Conservation (phyloP, 1,140 invertebrate species). For the Ceratitis capitata region DNA sequence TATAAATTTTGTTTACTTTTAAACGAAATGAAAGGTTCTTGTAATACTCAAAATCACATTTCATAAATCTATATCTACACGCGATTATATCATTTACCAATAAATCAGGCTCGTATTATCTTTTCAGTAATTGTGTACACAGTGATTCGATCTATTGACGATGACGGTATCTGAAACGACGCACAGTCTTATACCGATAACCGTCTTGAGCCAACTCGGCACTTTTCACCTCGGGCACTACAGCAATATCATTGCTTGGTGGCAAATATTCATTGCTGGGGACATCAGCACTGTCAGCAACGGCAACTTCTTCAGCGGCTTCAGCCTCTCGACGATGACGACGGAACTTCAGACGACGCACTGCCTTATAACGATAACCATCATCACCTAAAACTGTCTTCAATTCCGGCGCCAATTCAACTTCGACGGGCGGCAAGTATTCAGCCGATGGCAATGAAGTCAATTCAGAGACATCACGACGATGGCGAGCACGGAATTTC, state of each 20-base stretch:
- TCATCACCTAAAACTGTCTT: slow-evolving; percentile 55
- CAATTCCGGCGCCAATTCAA: slow-evolving; percentile 56
- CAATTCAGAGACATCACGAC: slow-evolving; percentile 57
- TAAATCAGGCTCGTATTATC: too few species aligned
- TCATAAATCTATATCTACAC: not conserved
- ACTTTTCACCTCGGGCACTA: slow-evolving; percentile 47
- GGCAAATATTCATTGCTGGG: slow-evolving; percentile 56
- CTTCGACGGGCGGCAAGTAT: slow-evolving; percentile 58
- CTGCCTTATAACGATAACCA: slow-evolving; percentile 60
- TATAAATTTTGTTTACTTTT: too few species aligned
- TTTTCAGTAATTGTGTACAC: not conserved
- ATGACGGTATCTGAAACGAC: slow-evolving; percentile 57
- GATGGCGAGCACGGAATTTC: slow-evolving; percentile 58
- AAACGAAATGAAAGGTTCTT: too few species aligned
- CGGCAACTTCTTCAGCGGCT: slow-evolving; percentile 36
- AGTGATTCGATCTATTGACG: slow-evolving; percentile 52
- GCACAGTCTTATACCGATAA: slow-evolving; percentile 62
- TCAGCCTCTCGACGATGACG: slow-evolving; percentile 58
- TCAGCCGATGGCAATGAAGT: slow-evolving; percentile 50
- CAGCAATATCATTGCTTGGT: slow-evolving; percentile 49
- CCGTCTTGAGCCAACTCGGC: slow-evolving; percentile 59
- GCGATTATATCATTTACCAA: not conserved
- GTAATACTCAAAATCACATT: too few species aligned
- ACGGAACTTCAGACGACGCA: slow-evolving; percentile 57
- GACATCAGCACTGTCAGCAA: not conserved